A percentile compares a stretch with the other conserved stretches of the same genome.
Evolutionary conservation across 2,113 vertebrate genomes (phyloP).

Genomic region (Phyllostomus hastatus): DNA sequence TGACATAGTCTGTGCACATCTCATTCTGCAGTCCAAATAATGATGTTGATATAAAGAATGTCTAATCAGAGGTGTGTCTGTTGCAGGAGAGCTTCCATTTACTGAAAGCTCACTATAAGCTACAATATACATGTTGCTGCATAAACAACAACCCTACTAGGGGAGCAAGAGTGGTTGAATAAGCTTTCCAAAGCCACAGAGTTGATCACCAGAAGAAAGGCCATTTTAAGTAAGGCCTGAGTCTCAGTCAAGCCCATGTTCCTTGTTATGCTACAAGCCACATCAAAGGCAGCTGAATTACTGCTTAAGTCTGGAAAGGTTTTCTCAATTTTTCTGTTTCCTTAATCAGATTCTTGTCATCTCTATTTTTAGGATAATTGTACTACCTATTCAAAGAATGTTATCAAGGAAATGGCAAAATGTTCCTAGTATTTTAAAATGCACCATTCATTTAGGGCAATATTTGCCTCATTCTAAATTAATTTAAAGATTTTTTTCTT

Average conservation of each 20-base stretch:
- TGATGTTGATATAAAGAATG: fast-evolving
- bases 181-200: background rate
- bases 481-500: background rate
- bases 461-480: background rate
- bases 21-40: background rate
- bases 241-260: background rate
- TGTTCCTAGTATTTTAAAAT: background rate
- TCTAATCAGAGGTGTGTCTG: no score
- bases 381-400: background rate
- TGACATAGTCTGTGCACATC: background rate
- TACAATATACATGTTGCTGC: fast-evolving
- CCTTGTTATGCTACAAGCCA: no score
- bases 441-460: background rate
- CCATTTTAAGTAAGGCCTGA: no score
- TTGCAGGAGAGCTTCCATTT: background rate
- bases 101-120: fast-evolving
- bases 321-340: background rate
- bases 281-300: background rate
- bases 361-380: background rate
- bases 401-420: background rate
- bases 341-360: background rate
- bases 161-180: background rate
- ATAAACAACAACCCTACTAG: background rate
- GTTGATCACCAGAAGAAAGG: background rate
- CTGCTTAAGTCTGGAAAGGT: background rate